These are phyloP conservation scores for Cataglyphis rosenhaueri DNA, from an alignment of 2,888 invertebrate species.

Conservation along the genomic window DNA sequence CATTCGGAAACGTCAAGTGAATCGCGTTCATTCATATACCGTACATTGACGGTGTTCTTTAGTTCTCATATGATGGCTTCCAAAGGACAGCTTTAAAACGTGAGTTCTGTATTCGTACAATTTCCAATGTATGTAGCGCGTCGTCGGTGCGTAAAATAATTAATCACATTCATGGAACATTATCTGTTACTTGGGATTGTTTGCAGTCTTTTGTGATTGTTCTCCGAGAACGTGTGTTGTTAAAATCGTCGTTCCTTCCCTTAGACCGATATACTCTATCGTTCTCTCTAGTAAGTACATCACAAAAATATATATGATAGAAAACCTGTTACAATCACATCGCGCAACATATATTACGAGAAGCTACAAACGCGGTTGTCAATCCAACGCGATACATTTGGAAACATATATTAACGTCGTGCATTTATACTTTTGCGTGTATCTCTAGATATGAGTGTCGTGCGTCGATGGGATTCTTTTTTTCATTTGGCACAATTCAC, in stretches of 20 bases:
- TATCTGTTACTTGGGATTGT: conserved; percentile 34
- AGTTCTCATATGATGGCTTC: conserved; percentile 82
- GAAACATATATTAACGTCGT: neutral
- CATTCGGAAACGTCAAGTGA: neutral
- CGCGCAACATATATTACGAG: neutral
- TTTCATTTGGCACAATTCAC: neutral
- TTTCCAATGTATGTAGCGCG: conserved; percentile 70
- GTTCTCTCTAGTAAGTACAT: conserved; percentile 73
- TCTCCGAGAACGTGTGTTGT: conserved; percentile 59
- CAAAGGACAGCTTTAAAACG: conserved; percentile 83
- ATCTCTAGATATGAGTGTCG: neutral
- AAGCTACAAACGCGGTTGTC: neutral
- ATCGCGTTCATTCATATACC: neutral
- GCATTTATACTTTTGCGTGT: conserved; percentile 14
- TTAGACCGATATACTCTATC: conserved; percentile 71
- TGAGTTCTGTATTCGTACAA: conserved; percentile 80
- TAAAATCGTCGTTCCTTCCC: conserved; percentile 72
- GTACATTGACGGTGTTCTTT: neutral
- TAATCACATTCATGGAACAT: conserved; percentile 49
- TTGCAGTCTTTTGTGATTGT: conserved; percentile 46
- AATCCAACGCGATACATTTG: neutral
- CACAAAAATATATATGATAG: conserved; percentile 57
- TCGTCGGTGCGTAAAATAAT: conserved; percentile 66
- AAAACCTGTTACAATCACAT: conserved; percentile 43
- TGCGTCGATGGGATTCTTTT: neutral